phyloP scores from a whole-genome alignment of 1,140 invertebrate genomes.

The Drosophila teissieri region DNA sequence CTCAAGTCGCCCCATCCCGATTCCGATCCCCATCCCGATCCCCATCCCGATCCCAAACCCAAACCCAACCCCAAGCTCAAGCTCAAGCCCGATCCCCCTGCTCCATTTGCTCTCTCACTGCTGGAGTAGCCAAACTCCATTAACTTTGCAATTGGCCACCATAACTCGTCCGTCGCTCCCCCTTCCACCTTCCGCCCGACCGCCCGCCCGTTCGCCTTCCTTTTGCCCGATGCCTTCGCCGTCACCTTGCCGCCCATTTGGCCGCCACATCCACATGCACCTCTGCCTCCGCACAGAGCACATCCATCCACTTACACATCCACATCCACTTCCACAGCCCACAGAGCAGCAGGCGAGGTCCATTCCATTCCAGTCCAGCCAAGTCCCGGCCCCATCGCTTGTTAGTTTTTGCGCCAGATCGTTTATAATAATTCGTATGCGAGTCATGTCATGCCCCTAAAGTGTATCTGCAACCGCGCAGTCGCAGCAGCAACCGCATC shows the following conservation, averaged over 20 bases:
- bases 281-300: conserved; percentile 1
- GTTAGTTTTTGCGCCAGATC: conserved; percentile 83
- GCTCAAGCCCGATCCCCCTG: conserved; percentile 4
- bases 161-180: conserved; percentile 68
- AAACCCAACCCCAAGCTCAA: conserved; percentile 1
- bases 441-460: conserved; percentile 83
- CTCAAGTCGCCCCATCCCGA: conserved; percentile 21
- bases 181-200: conserved; percentile 13
- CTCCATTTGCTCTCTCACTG: conserved; percentile 47
- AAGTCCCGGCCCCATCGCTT: conserved; percentile 60
- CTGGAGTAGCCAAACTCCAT: conserved; percentile 83
- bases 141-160: conserved; percentile 83
- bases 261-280: conserved; percentile 31
- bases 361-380: conserved; percentile 43
- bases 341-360: conserved; percentile 22
- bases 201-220: neutral
- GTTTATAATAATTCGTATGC: conserved; percentile 84
- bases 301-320: conserved; percentile 15
- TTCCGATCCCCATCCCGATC: neutral
- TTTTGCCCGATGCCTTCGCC: conserved; percentile 6
- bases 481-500: conserved; percentile 32
- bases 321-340: conserved; percentile 12
- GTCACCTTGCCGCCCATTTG: conserved; percentile 53
- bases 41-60: neutral
- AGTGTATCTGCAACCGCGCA: conserved; percentile 80